A percentile compares a stretch with the other conserved stretches of the same genome.
phyloP scores from a whole-genome alignment of 2,888 invertebrate genomes.

The Tridacna crocea region DNA sequence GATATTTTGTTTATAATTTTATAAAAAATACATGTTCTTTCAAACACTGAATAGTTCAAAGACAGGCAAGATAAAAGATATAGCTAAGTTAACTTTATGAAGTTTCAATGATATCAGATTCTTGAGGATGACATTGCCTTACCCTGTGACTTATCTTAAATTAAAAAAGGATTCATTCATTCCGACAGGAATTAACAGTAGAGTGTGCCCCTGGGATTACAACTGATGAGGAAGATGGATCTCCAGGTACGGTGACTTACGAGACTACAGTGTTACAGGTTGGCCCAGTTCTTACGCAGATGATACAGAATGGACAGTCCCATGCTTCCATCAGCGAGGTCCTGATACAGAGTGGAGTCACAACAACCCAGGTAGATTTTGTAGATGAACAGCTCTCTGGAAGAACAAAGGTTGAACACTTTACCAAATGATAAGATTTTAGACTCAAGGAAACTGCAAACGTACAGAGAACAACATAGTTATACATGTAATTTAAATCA shows the following conservation, averaged over 20 bases:
- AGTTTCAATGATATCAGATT: no score
- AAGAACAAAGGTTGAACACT: no score
- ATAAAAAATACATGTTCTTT: no score
- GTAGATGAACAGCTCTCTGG: no score
- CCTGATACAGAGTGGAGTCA: slow-evolving; percentile 96
- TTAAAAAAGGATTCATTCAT: not conserved
- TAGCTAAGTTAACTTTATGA: no score
- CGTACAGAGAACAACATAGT: no score
- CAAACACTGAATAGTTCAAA: not conserved
- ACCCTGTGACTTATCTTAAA: no score
- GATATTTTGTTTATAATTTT: no score
- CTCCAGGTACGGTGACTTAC: slow-evolving; percentile 88
- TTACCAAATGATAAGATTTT: no score
- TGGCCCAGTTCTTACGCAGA: slow-evolving; percentile 93
- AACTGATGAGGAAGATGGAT: slow-evolving; percentile 72
- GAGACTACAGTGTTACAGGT: slow-evolving; percentile 93
- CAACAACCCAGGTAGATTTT: slow-evolving; percentile 89
- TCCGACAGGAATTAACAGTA: slow-evolving; percentile 66
- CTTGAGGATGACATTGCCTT: no score
- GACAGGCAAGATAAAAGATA: not conserved
- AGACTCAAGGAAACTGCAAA: no score
- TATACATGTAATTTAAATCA: no score
- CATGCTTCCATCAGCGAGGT: slow-evolving; percentile 94
- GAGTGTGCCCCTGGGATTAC: slow-evolving; percentile 69
- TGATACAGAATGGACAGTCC: slow-evolving; percentile 95